Conservation (phyloP, 2,888 invertebrate genomes). For the Noctua janthina region DNA sequence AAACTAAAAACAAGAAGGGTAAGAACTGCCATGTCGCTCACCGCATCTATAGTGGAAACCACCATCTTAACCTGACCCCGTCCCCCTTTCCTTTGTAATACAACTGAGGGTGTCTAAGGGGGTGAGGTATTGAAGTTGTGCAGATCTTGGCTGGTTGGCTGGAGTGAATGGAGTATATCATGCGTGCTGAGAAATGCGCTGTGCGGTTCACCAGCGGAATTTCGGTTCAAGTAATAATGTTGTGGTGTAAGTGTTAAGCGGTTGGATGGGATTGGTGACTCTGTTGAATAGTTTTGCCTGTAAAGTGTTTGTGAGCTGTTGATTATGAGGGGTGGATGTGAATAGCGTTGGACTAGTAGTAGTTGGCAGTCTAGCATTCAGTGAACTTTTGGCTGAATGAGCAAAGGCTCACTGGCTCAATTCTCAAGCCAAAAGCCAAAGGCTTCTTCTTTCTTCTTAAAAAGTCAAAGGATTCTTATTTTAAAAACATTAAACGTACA, state of each 20-base stretch:
- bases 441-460: no score
- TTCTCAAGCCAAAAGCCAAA: no score
- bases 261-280: not conserved
- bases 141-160: constrained; percentile 44
- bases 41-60: constrained; percentile 35
- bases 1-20: constrained; percentile 60
- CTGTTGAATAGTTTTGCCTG: not conserved
- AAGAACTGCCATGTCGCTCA: constrained; percentile 43
- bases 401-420: no score
- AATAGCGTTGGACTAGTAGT: not conserved
- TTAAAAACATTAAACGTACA: not conserved
- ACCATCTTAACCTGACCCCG: constrained; percentile 24
- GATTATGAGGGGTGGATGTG: not conserved
- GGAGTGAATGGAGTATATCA: constrained; percentile 47
- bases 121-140: not conserved
- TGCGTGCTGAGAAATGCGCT: constrained; percentile 55
- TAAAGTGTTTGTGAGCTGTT: not conserved
- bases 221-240: constrained; percentile 62
- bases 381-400: not conserved
- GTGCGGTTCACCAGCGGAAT: constrained; percentile 61
- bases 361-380: not conserved
- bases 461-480: not conserved
- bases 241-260: constrained; percentile 41
- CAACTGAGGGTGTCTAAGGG: not conserved
- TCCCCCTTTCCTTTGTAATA: not conserved